Evolutionary conservation across 2,113 vertebrate species (phyloP).

Genomic region (Pimephales promelas): DNA sequence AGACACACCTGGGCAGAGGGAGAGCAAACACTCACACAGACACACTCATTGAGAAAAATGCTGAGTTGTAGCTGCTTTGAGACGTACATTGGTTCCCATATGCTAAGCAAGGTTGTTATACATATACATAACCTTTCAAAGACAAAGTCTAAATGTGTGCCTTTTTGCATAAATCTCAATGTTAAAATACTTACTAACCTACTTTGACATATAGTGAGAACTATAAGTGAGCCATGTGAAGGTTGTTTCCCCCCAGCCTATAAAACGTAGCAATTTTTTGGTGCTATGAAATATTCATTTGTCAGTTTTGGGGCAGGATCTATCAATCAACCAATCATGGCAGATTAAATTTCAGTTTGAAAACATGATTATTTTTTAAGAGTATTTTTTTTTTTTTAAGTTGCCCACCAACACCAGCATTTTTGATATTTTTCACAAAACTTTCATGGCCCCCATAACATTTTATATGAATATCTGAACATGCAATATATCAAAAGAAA

Average conservation of each 20-base stretch:
- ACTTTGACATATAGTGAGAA: neutral
- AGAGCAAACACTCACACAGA: conserved; percentile 10
- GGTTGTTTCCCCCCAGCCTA: neutral
- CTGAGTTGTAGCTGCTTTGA: conserved; percentile 34
- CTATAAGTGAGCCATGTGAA: neutral
- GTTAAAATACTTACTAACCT: neutral
- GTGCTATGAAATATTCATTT: neutral
- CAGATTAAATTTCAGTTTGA: too few relatives aligned
- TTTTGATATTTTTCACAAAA: too few relatives aligned
- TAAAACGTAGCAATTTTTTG: neutral
- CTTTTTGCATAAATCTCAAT: neutral
- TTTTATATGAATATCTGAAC: too few relatives aligned
- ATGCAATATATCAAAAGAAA: too few relatives aligned
- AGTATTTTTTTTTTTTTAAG: too few relatives aligned
- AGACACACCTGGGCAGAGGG: conserved; percentile 43
- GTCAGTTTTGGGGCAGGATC: neutral
- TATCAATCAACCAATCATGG: too few relatives aligned
- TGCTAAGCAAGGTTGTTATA: conserved; percentile 14
- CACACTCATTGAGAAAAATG: conserved; percentile 26
- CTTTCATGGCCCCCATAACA: too few relatives aligned
- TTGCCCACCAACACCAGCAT: too few relatives aligned
- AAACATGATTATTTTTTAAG: too few relatives aligned
- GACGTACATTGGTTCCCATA: conserved; percentile 6
- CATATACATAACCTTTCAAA: neutral
- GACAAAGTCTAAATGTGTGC: neutral